Base-by-base conservation (phyloP, 2,888 invertebrate species). In the Isotomurus palustris region DNA sequence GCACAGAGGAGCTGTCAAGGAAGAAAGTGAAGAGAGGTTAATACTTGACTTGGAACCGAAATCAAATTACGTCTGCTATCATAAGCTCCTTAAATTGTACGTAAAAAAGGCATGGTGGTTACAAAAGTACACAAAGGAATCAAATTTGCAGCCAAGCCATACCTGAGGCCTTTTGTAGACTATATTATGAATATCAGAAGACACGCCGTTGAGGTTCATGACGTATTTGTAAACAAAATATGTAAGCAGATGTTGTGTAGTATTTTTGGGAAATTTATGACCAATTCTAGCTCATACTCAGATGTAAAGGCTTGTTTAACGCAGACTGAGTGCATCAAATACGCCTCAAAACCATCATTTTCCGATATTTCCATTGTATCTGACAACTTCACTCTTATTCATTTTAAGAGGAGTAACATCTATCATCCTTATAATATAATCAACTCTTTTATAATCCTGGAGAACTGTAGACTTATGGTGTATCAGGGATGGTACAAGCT, bases 401-500 rank as follows among this genome's bases (percentile, higher is more conserved):
- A 47, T n/a, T 21, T 47, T 10, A 6, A 14, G 12, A 17, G 21
- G 17, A 27, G n/a, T 8, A 27, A 25, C 5, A 14, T 27, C 4
- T n/a, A 17, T 19, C 24, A 47, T 8, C 17, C 12, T 21, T 28
- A 47, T n/a, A 17, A 10, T 6, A 5, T 47, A 17, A 4, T 47
- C 8, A 29, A 8, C 6, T 25, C 27, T 4, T 47, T 10, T 10
- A 28, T 47, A 6, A 28, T 14, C 4, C 22, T 47, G 17, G 47
- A 47, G 3, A 6, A 27, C 3, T 25, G 19, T 14, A 47, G 28
- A 17, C n/a, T 27, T 3, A 29, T 27, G 17, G 4, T 28, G 14
- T 47, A 47, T 24, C 19, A 47, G 28, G 29, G 27, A 29, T 28
- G 17, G 28, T 12, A 47, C n/a, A 47, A 21, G 47, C 28, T 47